Evolutionary conservation across 2,888 invertebrate species (phyloP), one percentile per base, ranked within the genome.

Genomic region (Carcina quercana): DNA sequence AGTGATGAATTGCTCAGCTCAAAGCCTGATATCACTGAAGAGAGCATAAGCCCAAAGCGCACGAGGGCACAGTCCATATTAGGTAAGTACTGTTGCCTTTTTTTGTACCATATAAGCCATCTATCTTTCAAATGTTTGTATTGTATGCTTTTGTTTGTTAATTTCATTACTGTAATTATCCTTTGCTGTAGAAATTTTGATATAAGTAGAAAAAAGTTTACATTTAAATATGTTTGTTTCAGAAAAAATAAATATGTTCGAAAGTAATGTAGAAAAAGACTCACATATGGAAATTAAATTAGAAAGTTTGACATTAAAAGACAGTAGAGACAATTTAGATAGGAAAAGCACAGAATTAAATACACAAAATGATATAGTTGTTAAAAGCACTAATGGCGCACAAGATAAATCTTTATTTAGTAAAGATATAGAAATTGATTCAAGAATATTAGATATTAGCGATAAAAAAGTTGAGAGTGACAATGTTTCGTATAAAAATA

Each of bases 191-290:
- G 7, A 17, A 17, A 7, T 17, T 17, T 5, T 22, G 22, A 10
- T 11, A 22, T 10, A 22, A 22, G n/a, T 6, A 8, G 11, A 5
- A 11, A 22, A 7, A 25, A 25, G 13, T 7, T 13, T 12, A 12
- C 8, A 13, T 25, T 34, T 24, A 24, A 26, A 14, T 30, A 15
- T 28, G 28, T 32, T 31, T 35, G 44, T 38, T 71, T 30, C 71
- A 83, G 83, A 83, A 40, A 82, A 78, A 83, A 83, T 83, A 76
- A 83, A 53, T 49, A 70, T 82, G 69, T 83, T 83, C 57, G 83
- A 83, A 51, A 80, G 71, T 43, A 68, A 71, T 52, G 51, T 61
- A 50, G 73, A 74, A 47, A 71, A 63, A 68, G 71, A 72, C 39
- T 47, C 50, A 42, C 62, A 45, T 50, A 50, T 71, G 45, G 67